phyloP scores from a whole-genome alignment of 2,888 invertebrate genomes.

The Fissipunctia ypsillon region DNA sequence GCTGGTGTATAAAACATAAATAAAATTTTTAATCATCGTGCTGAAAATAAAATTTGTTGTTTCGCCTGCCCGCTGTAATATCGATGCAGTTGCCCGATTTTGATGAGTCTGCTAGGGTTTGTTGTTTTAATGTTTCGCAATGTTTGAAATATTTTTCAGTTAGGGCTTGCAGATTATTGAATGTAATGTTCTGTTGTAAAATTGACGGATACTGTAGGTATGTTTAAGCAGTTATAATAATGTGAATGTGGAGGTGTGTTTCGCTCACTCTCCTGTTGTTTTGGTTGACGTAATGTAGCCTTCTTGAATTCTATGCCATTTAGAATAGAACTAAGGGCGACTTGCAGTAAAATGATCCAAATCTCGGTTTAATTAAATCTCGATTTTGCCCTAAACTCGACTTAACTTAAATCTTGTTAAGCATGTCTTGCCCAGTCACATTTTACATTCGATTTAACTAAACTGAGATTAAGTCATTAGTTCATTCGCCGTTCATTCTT shows the following conservation, averaged over 20 bases:
- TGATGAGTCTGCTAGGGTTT: conserved; percentile 53
- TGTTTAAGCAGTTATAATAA: not conserved
- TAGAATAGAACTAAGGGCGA: not conserved
- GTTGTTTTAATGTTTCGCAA: conserved; percentile 41
- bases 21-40: conserved; percentile 73
- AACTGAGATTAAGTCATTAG: no score
- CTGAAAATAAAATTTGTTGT: conserved; percentile 70
- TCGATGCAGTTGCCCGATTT: conserved; percentile 66
- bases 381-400: no score
- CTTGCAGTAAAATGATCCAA: no score
- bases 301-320: not conserved
- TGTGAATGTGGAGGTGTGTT: not conserved
- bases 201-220: not conserved
- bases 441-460: no score
- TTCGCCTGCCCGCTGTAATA: conserved; percentile 57
- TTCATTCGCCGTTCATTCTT: no score
- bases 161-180: conserved; percentile 11
- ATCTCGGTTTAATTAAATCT: no score
- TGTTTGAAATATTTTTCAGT: conserved; percentile 22
- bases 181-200: conserved; percentile 9
- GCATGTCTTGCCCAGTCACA: no score
- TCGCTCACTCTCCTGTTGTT: not conserved
- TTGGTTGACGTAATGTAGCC: not conserved
- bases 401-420: no score
- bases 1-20: conserved; percentile 74